Conservation (phyloP, 1,140 invertebrate species). For the Drosophila tsacasi region DNA sequence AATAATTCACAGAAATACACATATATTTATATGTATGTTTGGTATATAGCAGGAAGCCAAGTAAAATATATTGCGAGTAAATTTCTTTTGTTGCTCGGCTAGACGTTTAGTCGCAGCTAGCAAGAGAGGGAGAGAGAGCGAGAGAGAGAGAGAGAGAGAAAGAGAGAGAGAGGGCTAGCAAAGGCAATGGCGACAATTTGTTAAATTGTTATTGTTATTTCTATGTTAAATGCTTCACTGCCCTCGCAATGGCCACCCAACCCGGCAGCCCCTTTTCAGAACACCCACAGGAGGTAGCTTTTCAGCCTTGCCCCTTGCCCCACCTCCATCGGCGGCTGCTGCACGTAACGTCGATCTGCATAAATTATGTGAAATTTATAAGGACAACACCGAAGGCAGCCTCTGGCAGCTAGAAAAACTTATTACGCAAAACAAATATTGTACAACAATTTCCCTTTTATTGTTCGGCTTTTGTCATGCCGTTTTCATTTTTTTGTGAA, state of each 20-base stretch:
- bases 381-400: conserved; percentile 62
- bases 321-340: conserved; percentile 44
- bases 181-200: conserved; percentile 76
- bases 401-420: conserved; percentile 64
- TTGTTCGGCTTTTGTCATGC: conserved; percentile 39
- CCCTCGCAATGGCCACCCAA: conserved; percentile 60
- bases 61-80: conserved; percentile 77
- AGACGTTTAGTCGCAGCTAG: conserved; percentile 61
- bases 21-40: conserved; percentile 28
- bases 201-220: conserved; percentile 84
- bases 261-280: not conserved
- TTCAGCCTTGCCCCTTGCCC: not conserved
- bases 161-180: conserved; percentile 4
- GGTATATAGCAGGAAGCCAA: conserved; percentile 72
- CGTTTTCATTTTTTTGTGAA: conserved; percentile 14
- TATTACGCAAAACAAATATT: conserved; percentile 79
- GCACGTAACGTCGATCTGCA: conserved; percentile 82
- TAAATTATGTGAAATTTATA: conserved; percentile 82
- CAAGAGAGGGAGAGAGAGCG: conserved; percentile 7
- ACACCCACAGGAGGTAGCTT: not conserved
- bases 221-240: conserved; percentile 81
- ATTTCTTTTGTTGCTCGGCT: conserved; percentile 76
- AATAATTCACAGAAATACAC: conserved; percentile 67
- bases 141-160: not conserved
- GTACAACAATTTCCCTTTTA: conserved; percentile 69